Percentiles rank a stretch among this genome's conserved stretches.
Evolutionary conservation across 2,888 invertebrate species (phyloP).

Genomic region (Agrotis puta): DNA sequence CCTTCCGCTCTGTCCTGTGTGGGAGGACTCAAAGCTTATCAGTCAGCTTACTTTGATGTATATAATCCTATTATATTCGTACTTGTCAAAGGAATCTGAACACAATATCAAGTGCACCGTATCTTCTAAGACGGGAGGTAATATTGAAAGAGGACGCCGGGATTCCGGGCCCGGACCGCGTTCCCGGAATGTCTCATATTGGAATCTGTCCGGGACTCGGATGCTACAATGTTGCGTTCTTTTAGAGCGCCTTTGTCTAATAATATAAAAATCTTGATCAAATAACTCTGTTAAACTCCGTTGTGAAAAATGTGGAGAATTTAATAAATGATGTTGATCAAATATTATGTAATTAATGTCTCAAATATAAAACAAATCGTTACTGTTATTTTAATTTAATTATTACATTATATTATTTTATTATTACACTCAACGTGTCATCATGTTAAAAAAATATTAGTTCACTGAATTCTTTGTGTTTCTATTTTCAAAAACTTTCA

Average conservation of each 20-base stretch:
- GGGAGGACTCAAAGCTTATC: no score
- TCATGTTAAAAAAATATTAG: no score
- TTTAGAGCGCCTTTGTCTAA: conserved; percentile 62
- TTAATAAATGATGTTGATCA: conserved; percentile 16
- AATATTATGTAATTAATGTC: no score
- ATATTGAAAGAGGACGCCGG: conserved; percentile 66
- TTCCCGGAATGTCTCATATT: conserved; percentile 77
- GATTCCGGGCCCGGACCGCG: conserved; percentile 70
- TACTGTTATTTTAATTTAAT: no score
- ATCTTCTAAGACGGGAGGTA: conserved; percentile 57
- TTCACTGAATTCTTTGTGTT: no score
- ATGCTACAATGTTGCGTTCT: conserved; percentile 72
- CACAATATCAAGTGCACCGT: conserved; percentile 64
- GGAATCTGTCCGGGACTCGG: conserved; percentile 73
- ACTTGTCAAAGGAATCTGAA: conserved; percentile 53
- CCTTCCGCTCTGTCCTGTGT: no score
- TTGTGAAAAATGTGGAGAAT: conserved; percentile 38
- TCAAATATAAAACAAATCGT: no score
- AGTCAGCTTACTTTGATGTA: conserved; percentile 24
- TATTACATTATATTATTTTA: no score
- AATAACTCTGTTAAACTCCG: conserved; percentile 49
- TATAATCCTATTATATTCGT: conserved; percentile 33
- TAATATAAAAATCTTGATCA: conserved; percentile 60
- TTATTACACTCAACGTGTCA: no score
- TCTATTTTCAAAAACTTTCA: no score